Evolutionary conservation across 2,797 vertebrate species (phyloP), one percentile per base, ranked within the genome.

Genomic region (Catharus ustulatus): DNA sequence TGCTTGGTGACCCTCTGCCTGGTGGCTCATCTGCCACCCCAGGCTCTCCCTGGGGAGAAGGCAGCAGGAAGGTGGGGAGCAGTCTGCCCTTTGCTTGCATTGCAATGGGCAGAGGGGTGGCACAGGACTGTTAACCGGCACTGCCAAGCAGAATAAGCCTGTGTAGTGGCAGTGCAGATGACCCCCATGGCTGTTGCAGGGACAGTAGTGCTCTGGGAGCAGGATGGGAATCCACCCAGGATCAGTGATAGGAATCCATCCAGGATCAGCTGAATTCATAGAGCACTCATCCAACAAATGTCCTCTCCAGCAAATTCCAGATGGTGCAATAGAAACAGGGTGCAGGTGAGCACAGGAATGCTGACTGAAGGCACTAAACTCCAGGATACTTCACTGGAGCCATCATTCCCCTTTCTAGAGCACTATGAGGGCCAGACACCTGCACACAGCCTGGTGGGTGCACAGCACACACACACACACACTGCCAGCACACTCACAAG

Each of bases 301-400:
- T 57, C 26, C 30, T 46, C 46, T 80, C 82, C 38, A 46, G 73
- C 54, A 64, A 48, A 88, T 80, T 71, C 58, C 57, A 64, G 76
- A 63, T n/a, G 42, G 49, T 86, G 64, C n/a, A 59, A 59, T 11
- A 46, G 29, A 57, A 71, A 64, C 38, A 38, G 32, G 43, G 78
- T 40, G 75, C 85, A 93, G 91, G 71, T 84, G 84, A 89, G 67
- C 71, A 68, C 58, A 81, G 27, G 48, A 86, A 42, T 46, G 92
- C 85, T 84, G 85, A 89, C 55, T 72, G 59, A 57, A 75, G 43
- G 42, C 26, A 30, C 66, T 81, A 30, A 49, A 29, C 17, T 83
- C 57, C 38, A 61, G 30, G 32, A 57, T 45, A 24, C 42, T 67
- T 85, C 46, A 32, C 73, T 32, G 69, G 45, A 46, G 43, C 51